A percentile compares a stretch with the other conserved stretches of the same genome.
Evolutionary conservation across 2,888 invertebrate genomes (phyloP).

Genomic region (Heterodera filipjevi): DNA sequence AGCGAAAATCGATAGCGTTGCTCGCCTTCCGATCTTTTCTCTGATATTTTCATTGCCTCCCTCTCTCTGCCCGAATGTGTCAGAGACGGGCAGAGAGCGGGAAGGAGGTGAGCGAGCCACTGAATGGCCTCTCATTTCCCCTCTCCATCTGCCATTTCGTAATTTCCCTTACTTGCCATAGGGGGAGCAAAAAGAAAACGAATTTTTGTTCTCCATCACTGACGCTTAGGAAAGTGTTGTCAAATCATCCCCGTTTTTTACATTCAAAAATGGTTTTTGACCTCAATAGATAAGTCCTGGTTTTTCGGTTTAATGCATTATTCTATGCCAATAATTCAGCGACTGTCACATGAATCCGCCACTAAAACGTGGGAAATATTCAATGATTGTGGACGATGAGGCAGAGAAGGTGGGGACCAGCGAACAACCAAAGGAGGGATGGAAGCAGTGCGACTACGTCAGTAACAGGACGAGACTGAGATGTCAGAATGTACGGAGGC

Average conservation of each 20-base stretch:
- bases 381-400: not conserved
- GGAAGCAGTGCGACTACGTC: slow-evolving; percentile 34
- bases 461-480: slow-evolving; percentile 31
- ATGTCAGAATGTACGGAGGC: slow-evolving; percentile 25
- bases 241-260: not conserved
- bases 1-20: not conserved
- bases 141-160: not conserved
- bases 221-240: not conserved
- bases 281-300: not conserved
- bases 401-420: not conserved
- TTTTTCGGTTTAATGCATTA: not conserved
- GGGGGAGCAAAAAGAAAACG: not conserved
- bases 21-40: not conserved
- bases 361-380: not conserved
- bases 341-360: not conserved
- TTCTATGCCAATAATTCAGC: not conserved
- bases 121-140: not conserved
- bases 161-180: not conserved
- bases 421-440: not conserved
- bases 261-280: not conserved
- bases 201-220: not conserved
- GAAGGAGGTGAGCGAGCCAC: not conserved
- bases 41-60: not conserved
- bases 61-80: not conserved
- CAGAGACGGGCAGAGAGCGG: not conserved